Evolutionary conservation across 2,113 vertebrate species (phyloP), one percentile per base, ranked within the genome.

Genomic region (Microtus montanus): DNA sequence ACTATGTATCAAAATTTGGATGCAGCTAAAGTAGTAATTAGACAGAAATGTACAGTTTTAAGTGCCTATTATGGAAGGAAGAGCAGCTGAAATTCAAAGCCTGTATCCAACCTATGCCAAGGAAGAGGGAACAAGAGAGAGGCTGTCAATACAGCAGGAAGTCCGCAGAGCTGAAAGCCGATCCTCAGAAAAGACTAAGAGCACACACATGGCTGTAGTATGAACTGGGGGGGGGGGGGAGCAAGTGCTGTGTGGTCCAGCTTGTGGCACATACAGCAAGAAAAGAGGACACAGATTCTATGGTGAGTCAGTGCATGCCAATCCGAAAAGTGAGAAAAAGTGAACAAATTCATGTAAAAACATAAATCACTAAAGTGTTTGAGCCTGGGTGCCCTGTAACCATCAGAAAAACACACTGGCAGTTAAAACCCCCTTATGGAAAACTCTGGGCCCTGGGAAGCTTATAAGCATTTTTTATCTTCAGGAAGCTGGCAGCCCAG

Each of bases 1-100:
- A 90, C 49, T 68, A 38, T 82, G 75, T 78, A 49, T 90, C 71
- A 90, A 84, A 94, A 77, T 26, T 61, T 78, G 35, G 80, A 94
- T 90, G 88, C 63, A 49, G 71, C 80, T 85, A 47, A 86, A 90
- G 49, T 68, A 83, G 80, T 86, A 90, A 78, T 86, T 86, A 77
- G 83, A 63, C 64, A 63, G 71, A 85, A 86, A 78, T 70, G 54
- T 70, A 90, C 44, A 85, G 79, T 90, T 94, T 90, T 49, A 61
- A 78, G n/a, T 47, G 47, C 61, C 84, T 83, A 86, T 78, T 86
- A 86, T 47, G 47, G 38, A 73, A 89, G 47, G 71, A 89, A 75
- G 77, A 74, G 26, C 35, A 89, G 44, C 54, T 75, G 68, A 93
- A 64, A 94, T 84, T 13, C 73, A 82, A 75, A 89, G 70, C 54